Base-by-base conservation (phyloP, 2,888 invertebrate genomes). In the Epistrophe eligans region DNA sequence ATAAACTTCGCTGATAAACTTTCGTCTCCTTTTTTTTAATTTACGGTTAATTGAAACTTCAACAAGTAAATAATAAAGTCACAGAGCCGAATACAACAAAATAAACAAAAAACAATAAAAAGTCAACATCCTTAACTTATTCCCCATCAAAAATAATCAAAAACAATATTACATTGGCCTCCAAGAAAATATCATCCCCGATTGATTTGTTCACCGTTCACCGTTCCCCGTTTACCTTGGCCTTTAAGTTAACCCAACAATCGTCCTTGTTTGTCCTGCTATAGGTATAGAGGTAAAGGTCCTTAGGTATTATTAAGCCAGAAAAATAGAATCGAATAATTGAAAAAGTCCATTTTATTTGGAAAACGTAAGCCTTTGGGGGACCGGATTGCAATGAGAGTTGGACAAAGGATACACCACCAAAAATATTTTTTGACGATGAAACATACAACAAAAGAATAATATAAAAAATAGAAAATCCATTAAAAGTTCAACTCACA, bases 401-500 rank as follows among this genome's bases (percentile, higher is more conserved):
- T 45, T 73, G 48, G 66, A 79, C 74, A 38, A 79, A 79, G 83
- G 72, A 87, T 79, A 66, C 19, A 50, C 82, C 74, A 87, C 64
- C 71, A 15, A 83, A 83, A 67, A 67, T 50, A 79, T 79, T 55
- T 55, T 70, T 40, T 70, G 52, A 55, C 55, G 40, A 55, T 43
- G 62, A 62, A 62, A 62, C 24, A 62, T 43, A 43, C 40, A 60
- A 45, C 43, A 64, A 45, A 40, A 13, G 17, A 19, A 66, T 79
- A 70, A 45, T 55, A 73, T 66, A 66, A 57, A 79, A 76, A 76
- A 52, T 67, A 74, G 43, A 67, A 87, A 87, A 87, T 83, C 87
- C 87, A 87, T 87, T 87, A 87, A 87, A 87, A 87, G 79, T 87
- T 87, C 79, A 72, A 79, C 79, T 83, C 87, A 83, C 87, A 83